Evolutionary conservation across 2,888 invertebrate genomes (phyloP), one percentile per base, ranked within the genome.

Genomic region (Ochropacha duplaris): DNA sequence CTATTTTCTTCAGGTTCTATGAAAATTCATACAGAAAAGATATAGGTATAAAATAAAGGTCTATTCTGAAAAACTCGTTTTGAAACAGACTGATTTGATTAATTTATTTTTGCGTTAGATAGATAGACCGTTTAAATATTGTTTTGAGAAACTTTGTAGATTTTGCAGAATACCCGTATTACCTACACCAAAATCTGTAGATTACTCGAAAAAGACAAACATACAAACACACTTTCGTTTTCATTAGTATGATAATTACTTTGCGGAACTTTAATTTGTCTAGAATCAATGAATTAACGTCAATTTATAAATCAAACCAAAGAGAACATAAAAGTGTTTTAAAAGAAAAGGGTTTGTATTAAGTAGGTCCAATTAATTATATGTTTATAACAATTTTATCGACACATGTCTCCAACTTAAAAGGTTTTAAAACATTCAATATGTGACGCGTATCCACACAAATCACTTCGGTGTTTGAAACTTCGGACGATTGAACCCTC

Each of bases 351-450:
- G 57, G 70, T 66, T 73, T 70, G 68, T 75, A 76, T 83, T 85
- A 83, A 84, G 83, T 84, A 87, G 67, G 71, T 65, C 55, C 86
- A 85, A 90, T 90, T 90, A 88, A 90, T 90, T 89, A 88, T 80
- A 79, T 66, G 77, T 88, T 87, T 86, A 88, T 86, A 87, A 83
- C 80, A 65, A 68, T 80, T 72, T 84, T 90, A 90, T 90, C 90
- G 60, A 59, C 49, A 22, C 67, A 66, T 66, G 71, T 78, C 68
- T 78, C 72, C 65, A 78, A 84, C 87, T 88, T 89, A 88, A 90
- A 89, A 90, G 90, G 89, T 87, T 90, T 90, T 86, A 87, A 86
- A 86, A 80, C 86, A 83, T 86, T 87, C 88, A 85, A 84, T 88
- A 88, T 78, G 79, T 76, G 78, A 74, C 74, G 71, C 69, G 69